Evolutionary conservation across 2,888 invertebrate genomes (phyloP).

Genomic region (Neria commutata): DNA sequence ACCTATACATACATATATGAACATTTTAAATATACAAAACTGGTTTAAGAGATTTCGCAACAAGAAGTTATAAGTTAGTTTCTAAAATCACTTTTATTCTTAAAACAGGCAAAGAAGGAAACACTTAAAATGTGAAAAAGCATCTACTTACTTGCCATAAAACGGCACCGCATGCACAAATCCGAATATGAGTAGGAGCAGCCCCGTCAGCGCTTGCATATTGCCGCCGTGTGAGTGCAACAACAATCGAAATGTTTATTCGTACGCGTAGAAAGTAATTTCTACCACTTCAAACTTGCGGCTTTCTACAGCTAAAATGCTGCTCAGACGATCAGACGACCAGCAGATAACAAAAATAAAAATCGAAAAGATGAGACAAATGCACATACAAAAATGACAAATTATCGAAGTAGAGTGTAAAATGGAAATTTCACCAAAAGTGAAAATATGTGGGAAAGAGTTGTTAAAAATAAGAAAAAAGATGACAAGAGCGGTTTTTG

Average conservation of each 20-base stretch:
- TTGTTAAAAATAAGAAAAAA: background rate
- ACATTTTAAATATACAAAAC: conserved; percentile 17
- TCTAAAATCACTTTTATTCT: background rate
- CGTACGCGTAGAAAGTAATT: conserved; percentile 1
- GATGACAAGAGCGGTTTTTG: background rate
- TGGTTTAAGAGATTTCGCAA: background rate
- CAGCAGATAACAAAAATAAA: too few relatives aligned
- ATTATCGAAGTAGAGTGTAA: background rate
- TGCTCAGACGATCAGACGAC: background rate
- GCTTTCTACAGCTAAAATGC: too few relatives aligned
- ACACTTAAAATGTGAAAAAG: background rate
- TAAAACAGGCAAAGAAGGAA: conserved; percentile 17
- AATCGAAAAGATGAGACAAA: background rate
- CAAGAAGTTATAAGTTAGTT: background rate
- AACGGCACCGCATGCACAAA: conserved; percentile 38
- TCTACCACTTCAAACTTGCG: too few relatives aligned
- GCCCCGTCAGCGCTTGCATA: conserved; percentile 33
- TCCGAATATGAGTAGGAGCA: conserved; percentile 38
- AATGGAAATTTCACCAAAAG: conserved; percentile 5
- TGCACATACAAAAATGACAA: background rate
- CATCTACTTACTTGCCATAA: conserved; percentile 44
- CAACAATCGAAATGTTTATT: conserved; percentile 34
- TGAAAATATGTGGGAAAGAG: too few relatives aligned
- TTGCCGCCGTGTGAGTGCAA: conserved; percentile 6
- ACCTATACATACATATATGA: conserved; percentile 15